These are phyloP conservation scores for Cryptomyrus ogoouensis DNA, from an alignment of 2,113 vertebrate species.

Conservation along the genomic window DNA sequence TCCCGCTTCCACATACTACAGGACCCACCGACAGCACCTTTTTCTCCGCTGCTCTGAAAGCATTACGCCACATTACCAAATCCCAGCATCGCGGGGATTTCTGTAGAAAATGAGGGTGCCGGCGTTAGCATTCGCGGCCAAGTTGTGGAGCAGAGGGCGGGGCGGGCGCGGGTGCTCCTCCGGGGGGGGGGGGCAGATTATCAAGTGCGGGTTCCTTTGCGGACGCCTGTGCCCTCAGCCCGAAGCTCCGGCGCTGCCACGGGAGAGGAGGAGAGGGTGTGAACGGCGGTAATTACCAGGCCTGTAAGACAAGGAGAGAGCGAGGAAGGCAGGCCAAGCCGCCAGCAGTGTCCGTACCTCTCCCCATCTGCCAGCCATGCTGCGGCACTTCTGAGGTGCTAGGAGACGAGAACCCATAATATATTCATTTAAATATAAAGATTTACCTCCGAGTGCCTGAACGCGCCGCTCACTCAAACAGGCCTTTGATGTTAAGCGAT, in stretches of 20 bases:
- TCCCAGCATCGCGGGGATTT: not conserved
- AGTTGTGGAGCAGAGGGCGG: not conserved
- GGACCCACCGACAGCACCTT: not conserved
- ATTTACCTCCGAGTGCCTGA: conserved; percentile 5
- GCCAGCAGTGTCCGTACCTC: not conserved
- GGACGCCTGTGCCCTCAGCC: conserved; percentile 21
- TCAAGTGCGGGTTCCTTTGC: not conserved
- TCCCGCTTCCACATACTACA: conserved; percentile 24
- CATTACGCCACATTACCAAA: not conserved
- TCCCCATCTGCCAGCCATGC: conserved; percentile 1
- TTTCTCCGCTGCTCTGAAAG: not conserved
- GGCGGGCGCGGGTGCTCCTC: not conserved
- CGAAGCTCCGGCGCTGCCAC: conserved; percentile 17
- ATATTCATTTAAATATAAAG: conserved; percentile 28
- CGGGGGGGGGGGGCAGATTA: not conserved
- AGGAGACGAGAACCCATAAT: conserved; percentile 37
- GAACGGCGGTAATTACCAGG: conserved; percentile 41
- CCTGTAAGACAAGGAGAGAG: conserved; percentile 25
- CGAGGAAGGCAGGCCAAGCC: conserved; percentile 8
- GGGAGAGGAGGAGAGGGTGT: conserved; percentile 28
- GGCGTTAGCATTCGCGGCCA: not conserved
- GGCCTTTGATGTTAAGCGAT: conserved; percentile 85
- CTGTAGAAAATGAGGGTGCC: not conserved
- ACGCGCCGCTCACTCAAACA: conserved; percentile 58
- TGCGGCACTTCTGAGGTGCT: conserved; percentile 37